Evolutionary conservation across 2,113 vertebrate species (phyloP).

Genomic region (Paramormyrops kingsleyae): DNA sequence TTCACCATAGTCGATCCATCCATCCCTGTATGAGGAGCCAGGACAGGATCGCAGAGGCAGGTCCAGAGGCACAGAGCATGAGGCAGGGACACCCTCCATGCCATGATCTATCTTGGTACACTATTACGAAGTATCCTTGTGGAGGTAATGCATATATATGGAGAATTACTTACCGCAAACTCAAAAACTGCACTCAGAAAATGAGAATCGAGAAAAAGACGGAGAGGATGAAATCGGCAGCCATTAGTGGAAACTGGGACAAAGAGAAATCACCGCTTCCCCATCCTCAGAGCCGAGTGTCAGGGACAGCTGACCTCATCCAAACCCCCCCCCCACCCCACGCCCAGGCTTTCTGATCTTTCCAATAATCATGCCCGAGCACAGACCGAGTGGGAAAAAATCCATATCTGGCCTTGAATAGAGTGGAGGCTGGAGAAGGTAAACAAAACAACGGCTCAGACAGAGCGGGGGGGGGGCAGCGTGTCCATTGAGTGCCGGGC

Average conservation of each 20-base stretch:
- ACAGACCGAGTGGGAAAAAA: background rate
- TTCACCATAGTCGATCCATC: background rate
- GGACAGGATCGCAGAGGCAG: background rate
- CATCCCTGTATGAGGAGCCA: background rate
- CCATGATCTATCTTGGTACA: background rate
- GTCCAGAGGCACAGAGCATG: background rate
- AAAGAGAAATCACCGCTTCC: background rate
- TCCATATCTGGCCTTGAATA: slow-evolving; percentile 2
- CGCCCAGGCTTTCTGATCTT: background rate
- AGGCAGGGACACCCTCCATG: background rate
- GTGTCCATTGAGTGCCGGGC: background rate
- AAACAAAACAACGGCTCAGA: slow-evolving; percentile 1
- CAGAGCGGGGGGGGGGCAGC: background rate
- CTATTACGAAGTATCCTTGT: background rate
- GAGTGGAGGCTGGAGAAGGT: background rate
- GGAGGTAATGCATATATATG: background rate
- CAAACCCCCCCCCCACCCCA: background rate
- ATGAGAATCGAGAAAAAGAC: background rate
- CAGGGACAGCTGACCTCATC: background rate
- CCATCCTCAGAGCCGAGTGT: background rate
- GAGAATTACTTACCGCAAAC: background rate
- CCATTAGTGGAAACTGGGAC: background rate
- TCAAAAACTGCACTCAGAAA: background rate
- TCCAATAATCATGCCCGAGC: background rate
- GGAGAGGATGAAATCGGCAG: background rate